phyloP scores from a whole-genome alignment of 2,113 vertebrate species.

The Arvicanthis niloticus region DNA sequence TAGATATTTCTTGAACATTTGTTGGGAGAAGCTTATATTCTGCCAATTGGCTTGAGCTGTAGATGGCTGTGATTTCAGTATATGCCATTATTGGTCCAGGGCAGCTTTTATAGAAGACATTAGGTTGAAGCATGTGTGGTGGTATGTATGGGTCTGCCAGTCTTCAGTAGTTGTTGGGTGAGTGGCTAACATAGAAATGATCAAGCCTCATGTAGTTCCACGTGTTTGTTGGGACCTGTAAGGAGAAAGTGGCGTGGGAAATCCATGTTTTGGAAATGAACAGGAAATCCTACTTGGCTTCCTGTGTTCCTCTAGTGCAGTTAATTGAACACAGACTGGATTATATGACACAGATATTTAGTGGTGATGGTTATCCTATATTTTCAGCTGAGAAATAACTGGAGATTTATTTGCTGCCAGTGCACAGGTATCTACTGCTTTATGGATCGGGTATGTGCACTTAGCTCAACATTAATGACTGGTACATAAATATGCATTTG shows the following conservation, averaged over 20 bases:
- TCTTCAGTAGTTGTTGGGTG: background rate
- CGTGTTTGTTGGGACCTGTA: background rate
- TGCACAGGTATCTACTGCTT: background rate
- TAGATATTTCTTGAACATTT: background rate
- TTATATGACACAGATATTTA: constrained; percentile 5
- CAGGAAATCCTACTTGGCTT: background rate
- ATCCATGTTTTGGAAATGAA: background rate
- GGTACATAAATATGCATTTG: background rate
- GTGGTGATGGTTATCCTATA: background rate
- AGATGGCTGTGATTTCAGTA: background rate
- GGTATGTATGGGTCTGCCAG: background rate
- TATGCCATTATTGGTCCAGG: background rate
- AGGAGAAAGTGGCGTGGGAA: background rate
- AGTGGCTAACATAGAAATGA: background rate
- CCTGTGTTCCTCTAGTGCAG: background rate
- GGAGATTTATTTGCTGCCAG: background rate
- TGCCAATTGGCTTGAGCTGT: background rate
- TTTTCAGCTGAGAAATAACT: constrained; percentile 35
- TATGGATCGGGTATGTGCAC: background rate
- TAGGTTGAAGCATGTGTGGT: background rate
- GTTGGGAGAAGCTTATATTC: constrained; percentile 36
- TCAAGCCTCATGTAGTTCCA: background rate
- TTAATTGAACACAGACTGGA: background rate
- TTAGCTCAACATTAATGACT: background rate
- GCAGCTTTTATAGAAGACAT: background rate